Evolutionary conservation across 1,140 invertebrate genomes (phyloP).

Genomic region (Zophobas atratus): DNA sequence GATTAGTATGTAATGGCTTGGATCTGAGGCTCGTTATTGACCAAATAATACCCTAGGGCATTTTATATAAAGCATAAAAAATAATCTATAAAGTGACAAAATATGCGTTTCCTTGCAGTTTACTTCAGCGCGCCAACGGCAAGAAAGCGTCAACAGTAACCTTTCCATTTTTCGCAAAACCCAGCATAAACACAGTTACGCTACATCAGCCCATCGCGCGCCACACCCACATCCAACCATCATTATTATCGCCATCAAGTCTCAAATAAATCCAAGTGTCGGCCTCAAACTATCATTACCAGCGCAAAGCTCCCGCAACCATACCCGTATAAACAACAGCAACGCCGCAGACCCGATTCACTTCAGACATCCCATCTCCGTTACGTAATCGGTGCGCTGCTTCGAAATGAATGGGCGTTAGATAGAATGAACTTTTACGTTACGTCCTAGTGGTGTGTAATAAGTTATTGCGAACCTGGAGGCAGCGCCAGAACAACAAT

Average conservation of each 20-base stretch:
- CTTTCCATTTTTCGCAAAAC: not conserved
- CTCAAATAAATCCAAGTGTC: conserved; percentile 17
- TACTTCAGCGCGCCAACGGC: not conserved
- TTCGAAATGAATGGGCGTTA: conserved; percentile 38
- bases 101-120: not conserved
- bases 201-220: not conserved
- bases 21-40: too few species aligned
- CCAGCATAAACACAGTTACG: not conserved
- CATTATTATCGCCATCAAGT: not conserved
- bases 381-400: conserved; percentile 31
- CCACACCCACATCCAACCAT: not conserved
- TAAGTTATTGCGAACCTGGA: conserved; percentile 42
- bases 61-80: too few species aligned
- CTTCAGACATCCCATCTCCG: conserved; percentile 20
- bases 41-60: too few species aligned
- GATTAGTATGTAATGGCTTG: too few species aligned
- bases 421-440: conserved; percentile 40
- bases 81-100: too few species aligned
- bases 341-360: not conserved
- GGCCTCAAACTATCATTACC: conserved; percentile 12
- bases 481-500: conserved; percentile 34
- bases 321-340: not conserved
- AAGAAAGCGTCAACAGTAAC: not conserved
- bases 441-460: conserved; percentile 21
- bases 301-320: conserved; percentile 29